These are phyloP conservation scores for Aphelocoma coerulescens DNA, from an alignment of 2,113 vertebrate species.

Conservation along the genomic window DNA sequence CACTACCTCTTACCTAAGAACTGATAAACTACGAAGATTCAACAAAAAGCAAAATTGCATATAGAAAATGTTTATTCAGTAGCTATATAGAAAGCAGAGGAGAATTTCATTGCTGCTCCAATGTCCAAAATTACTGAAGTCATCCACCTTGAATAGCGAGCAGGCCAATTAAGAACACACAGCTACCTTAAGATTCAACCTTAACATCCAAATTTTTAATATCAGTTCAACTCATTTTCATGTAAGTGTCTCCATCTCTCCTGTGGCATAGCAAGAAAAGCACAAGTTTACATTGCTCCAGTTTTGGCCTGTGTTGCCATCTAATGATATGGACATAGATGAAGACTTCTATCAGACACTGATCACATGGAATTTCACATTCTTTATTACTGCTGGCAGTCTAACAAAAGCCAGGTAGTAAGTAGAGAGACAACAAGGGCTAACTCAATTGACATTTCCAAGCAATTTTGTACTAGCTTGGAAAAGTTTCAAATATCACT, in stretches of 20 bases:
- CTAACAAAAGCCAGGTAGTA: neutral
- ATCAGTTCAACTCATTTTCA: neutral
- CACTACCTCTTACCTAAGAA: neutral
- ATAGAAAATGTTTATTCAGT: neutral
- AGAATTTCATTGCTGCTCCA: neutral
- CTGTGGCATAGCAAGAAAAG: neutral
- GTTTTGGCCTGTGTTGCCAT: neutral
- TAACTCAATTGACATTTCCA: neutral
- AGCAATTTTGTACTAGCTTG: neutral
- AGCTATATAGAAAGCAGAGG: neutral
- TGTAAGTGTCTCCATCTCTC: neutral
- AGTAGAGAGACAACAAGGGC: neutral
- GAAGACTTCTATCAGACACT: neutral
- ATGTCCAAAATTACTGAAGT: neutral
- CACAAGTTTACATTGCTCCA: neutral
- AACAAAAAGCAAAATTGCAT: neutral
- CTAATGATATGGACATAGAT: neutral
- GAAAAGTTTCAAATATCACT: neutral
- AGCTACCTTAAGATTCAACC: neutral
- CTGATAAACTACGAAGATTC: neutral
- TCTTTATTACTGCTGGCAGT: neutral
- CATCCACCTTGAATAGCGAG: accelerated
- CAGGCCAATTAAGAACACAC: neutral
- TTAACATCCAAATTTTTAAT: neutral
- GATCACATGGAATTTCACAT: neutral